Conservation (phyloP, 2,797 vertebrate genomes). For the Thripadectes ignobilis region DNA sequence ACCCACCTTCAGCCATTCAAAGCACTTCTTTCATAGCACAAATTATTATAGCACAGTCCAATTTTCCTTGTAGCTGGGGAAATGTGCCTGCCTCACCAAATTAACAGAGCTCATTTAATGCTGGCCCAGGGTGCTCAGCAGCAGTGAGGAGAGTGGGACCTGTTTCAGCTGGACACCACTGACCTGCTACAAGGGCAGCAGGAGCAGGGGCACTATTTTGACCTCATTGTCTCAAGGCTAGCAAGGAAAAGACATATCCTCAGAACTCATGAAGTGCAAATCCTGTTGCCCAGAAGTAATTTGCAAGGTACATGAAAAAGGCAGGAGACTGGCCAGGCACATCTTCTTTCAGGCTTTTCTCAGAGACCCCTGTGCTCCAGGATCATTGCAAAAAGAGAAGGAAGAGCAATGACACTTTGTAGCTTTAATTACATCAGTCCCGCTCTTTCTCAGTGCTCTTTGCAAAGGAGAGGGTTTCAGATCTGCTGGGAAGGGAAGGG, state of each 20-base stretch:
- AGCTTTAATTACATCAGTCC: neutral
- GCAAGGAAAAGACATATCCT: neutral
- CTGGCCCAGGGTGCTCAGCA: accelerated
- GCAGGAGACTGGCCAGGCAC: accelerated
- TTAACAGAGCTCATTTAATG: neutral
- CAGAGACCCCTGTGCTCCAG: neutral
- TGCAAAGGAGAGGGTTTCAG: neutral
- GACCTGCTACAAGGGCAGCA: neutral
- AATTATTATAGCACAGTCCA: neutral
- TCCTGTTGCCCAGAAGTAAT: neutral
- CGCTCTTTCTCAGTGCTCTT: neutral
- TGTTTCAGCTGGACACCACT: neutral
- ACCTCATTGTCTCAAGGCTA: neutral
- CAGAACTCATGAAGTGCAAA: neutral
- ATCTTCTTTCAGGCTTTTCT: neutral
- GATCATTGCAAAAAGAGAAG: neutral
- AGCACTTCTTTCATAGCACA: neutral
- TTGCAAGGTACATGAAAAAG: neutral
- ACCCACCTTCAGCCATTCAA: neutral
- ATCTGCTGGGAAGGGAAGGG: accelerated
- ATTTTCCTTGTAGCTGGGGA: neutral
- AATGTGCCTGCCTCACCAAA: neutral
- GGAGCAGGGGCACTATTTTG: neutral
- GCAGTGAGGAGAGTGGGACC: neutral
- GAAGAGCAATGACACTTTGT: neutral